Base-by-base conservation (phyloP, 2,797 vertebrate genomes). In the Catostomus latipinnis region DNA sequence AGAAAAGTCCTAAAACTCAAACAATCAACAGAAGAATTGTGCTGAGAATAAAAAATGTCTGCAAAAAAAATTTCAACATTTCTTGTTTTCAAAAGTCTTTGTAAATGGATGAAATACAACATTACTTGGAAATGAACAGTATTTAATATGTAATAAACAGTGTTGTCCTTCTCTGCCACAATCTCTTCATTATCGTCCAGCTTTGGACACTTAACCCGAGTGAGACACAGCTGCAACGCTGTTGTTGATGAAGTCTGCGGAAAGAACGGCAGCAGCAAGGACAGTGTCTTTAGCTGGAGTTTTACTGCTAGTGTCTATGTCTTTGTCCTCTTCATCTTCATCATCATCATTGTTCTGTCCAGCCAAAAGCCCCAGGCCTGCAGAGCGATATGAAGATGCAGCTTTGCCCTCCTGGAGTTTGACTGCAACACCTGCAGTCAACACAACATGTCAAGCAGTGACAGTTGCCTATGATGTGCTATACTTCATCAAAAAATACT, bases 141-240 rank as follows among this genome's bases (percentile, higher is more conserved):
- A 34, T 34, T 34, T 34, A 34, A 34, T 34, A 34, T 34, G 34
- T 34, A 34, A 34, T 34, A 34, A 34, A 34, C 34, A 34, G 34
- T 95, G 83, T 95, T 97, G 8, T 96, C 96, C 80, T 93, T 96
- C 89, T 91, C 22, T 34, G 34, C 34, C 49, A 71, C 70, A 68
- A 94, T 96, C 81, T 96, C 96, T 0, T 91, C 92, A 52, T 88
- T 83, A 12, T 98, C 96, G 67, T 18, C 53, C 16, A 1, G 96
- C 91, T 88, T 98, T 98, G 63, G 94, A 92, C 82, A 99, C 94
- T 10, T 96, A 98, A 11, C 96, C 97, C 0, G 97, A 98, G 83
- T 98, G 97, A 46, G 94, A 93, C 8, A 91, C 86, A 49, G 94
- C 67, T 7, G 95, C 91, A 83, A 93, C 87, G 82, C 92, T 90